phyloP scores from a whole-genome alignment of 2,888 invertebrate species.

The Tolmerus cingulatus region DNA sequence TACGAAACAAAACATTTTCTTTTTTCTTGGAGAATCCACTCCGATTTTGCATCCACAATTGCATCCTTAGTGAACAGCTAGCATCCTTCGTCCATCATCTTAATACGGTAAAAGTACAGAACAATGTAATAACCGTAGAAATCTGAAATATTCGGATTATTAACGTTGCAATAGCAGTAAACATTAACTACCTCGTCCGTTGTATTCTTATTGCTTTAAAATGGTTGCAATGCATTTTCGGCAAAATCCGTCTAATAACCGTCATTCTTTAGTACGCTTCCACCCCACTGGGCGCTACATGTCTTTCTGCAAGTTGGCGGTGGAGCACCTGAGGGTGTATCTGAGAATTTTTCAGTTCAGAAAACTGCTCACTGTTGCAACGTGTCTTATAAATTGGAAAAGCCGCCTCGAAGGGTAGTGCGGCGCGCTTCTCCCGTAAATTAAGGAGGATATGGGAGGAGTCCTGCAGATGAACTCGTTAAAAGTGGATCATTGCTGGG shows the following conservation, averaged over 20 bases:
- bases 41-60: background rate
- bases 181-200: background rate
- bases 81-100: background rate
- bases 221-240: background rate
- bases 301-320: background rate
- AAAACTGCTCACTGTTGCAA: background rate
- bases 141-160: background rate
- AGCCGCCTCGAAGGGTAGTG: background rate
- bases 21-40: background rate
- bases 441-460: background rate
- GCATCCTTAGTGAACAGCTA: background rate
- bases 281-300: background rate
- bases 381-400: background rate
- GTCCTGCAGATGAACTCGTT: slow-evolving; percentile 11
- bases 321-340: background rate
- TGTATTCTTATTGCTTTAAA: background rate
- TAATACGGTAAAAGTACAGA: background rate
- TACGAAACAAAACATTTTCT: background rate
- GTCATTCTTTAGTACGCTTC: background rate
- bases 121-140: background rate
- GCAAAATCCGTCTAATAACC: background rate
- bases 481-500: slow-evolving; percentile 37
- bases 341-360: background rate
- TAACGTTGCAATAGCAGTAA: background rate
- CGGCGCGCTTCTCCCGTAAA: background rate